Evolutionary conservation across 2,113 vertebrate species (phyloP), one percentile per base, ranked within the genome.

Genomic region (Hippocampus mohnikei): DNA sequence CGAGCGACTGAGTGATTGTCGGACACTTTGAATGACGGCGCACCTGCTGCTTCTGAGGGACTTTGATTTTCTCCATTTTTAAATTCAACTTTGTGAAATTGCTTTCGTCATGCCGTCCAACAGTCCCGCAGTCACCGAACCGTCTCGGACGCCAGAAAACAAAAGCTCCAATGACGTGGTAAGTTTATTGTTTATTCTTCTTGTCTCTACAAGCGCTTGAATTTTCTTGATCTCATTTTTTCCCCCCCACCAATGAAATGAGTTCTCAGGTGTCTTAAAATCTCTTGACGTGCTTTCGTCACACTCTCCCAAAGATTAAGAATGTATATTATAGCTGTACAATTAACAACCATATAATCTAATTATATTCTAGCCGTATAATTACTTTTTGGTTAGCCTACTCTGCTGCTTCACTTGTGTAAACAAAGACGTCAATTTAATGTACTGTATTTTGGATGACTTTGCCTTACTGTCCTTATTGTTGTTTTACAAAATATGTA

Each of bases 101-200:
- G 82, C 81, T 83, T 81, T 76, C 50, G 73, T 82, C 83, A 91
- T 91, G 90, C 90, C 90, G 76, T 91, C 88, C 85, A 90, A 90
- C 82, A 87, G 84, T 67, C 88, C 88, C 10, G 74, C 86, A 16
- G 82, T 82, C 61, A 67, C 77, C 13, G 84, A 87, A 33, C 77
- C 81, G 10, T 77, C 84, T 11, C 86, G 88, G 75, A 85, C 83
- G 0, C 85, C 83, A 4, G 86, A 88, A 71, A 87, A 90, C 1
- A 81, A 89, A 66, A 23, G 50, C 5, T 67, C 77, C 72, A 89
- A 81, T 3, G 75, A 90, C 46, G 52, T 85, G 90, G 90, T 91
- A 71, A 90, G 84, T 41, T 40, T 64, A 23, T 23, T 44, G 5
- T n/a, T n/a, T 63, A 15, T 12, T 13, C n/a, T 42, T 16, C 21